A percentile compares a stretch with the other conserved stretches of the same genome.
Conservation (phyloP, 1,140 invertebrate genomes). For the Platorchestia sp. region DNA sequence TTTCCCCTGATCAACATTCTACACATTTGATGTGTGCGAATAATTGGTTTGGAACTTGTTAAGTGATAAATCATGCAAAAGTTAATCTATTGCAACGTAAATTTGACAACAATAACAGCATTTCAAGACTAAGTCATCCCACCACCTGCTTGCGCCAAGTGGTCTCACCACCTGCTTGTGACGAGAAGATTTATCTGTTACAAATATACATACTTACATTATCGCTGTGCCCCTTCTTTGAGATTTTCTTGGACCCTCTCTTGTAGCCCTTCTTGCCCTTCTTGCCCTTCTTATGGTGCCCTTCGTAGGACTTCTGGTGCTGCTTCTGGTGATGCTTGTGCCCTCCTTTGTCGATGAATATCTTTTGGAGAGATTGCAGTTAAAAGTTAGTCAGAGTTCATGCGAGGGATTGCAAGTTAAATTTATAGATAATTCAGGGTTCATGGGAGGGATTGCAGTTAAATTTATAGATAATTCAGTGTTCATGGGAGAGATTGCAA, state of each 20-base stretch:
- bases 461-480: no score
- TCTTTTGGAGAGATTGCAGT: not conserved
- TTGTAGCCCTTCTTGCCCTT: slow-evolving; percentile 32
- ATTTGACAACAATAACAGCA: not conserved
- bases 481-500: no score
- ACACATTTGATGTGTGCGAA: no score
- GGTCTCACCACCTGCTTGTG: not conserved
- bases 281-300: slow-evolving; percentile 9
- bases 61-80: no score
- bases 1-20: no score
- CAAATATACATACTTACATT: no score
- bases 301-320: not conserved
- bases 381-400: not conserved
- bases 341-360: slow-evolving; percentile 27
- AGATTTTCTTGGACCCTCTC: slow-evolving; percentile 13
- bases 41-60: no score
- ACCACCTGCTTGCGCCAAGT: not conserved
- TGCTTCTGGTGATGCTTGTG: slow-evolving; percentile 10
- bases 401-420: no score
- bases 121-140: not conserved
- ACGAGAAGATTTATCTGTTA: no score
- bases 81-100: no score
- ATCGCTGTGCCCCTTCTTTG: not conserved
- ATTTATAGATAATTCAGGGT: no score
- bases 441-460: no score